Evolutionary conservation across 2,888 invertebrate species (phyloP).

Genomic region (Diaperis boleti): DNA sequence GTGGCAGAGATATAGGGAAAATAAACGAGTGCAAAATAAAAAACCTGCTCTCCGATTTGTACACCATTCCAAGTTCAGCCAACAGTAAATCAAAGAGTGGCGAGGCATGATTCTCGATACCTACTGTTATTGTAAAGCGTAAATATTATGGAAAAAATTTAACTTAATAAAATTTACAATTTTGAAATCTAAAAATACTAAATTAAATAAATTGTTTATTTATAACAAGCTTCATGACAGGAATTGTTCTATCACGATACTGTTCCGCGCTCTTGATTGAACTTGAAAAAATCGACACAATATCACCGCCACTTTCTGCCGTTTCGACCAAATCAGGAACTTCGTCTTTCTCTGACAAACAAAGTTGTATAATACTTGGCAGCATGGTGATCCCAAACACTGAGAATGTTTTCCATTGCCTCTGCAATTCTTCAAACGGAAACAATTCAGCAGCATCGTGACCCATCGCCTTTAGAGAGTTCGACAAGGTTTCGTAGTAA

Average conservation of each 20-base stretch:
- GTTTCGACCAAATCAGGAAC: slow-evolving; percentile 29
- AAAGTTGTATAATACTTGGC: slow-evolving; percentile 32
- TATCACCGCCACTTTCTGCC: slow-evolving; percentile 10
- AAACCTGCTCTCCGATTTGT: too few species aligned
- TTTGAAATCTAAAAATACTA: too few species aligned
- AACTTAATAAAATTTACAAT: too few species aligned
- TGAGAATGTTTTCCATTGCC: slow-evolving; percentile 48
- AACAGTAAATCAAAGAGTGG: too few species aligned
- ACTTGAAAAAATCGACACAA: slow-evolving; percentile 1
- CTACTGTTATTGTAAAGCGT: too few species aligned
- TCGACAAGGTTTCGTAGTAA: slow-evolving; percentile 55
- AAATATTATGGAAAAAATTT: too few species aligned
- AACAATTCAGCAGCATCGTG: slow-evolving; percentile 53
- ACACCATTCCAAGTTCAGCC: too few species aligned
- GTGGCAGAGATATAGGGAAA: too few species aligned
- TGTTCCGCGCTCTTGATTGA: slow-evolving; percentile 12
- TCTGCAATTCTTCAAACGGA: slow-evolving; percentile 50
- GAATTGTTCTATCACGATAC: slow-evolving; percentile 12
- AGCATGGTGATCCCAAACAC: slow-evolving; percentile 44
- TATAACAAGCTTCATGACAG: slow-evolving; percentile 16
- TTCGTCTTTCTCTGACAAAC: slow-evolving; percentile 39
- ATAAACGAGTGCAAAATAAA: too few species aligned
- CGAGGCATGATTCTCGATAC: too few species aligned
- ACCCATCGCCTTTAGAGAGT: slow-evolving; percentile 49
- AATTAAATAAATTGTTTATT: too few species aligned